Base-by-base conservation (phyloP, 2,888 invertebrate genomes). In the Chloroclysta siterata region DNA sequence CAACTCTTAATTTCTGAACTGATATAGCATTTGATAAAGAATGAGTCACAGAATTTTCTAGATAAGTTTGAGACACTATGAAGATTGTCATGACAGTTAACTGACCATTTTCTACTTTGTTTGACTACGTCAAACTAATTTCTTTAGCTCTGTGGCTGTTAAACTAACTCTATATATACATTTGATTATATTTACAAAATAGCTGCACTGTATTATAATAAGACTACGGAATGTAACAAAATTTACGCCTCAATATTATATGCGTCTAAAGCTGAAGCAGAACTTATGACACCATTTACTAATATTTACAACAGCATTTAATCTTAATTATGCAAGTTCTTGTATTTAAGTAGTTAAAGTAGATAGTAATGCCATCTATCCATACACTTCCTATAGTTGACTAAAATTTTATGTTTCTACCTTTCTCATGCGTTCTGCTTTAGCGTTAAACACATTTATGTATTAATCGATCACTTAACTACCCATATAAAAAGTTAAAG, bases 191-290 rank as follows among this genome's bases (percentile, higher is more conserved):
- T 92, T 89, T 92, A 89, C 90, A 92, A 82, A 80, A 76, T 81
- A 85, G 85, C 85, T 84, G 84, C 82, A 79, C 80, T 83, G 79
- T 81, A 73, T 77, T 83, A 70, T 75, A 76, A 84, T 22, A 22
- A 22, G 22, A 22, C 72, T 79, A 88, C 90, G 92, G 92, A 92
- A 92, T 92, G 92, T 91, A 82, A 83, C 74, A 82, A 82, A 76
- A 48, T 53, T 53, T 48, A 61, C 54, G 60, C 56, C 53, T 75
- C 75, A 82, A 81, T 81, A 76, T 74, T 73, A 80, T 81, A 66
- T 66, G 68, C 70, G 69, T 68, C 69, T 83, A 85, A 83, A 77
- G 83, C 83, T 88, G 79, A 84, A 83, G 74, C 72, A 72, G 74
- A 69, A 74, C 63, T n/a, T 48, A 52, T 53, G 58, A 53, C 14